Conservation (phyloP, 2,113 vertebrate genomes). For the Myotis davidii region DNA sequence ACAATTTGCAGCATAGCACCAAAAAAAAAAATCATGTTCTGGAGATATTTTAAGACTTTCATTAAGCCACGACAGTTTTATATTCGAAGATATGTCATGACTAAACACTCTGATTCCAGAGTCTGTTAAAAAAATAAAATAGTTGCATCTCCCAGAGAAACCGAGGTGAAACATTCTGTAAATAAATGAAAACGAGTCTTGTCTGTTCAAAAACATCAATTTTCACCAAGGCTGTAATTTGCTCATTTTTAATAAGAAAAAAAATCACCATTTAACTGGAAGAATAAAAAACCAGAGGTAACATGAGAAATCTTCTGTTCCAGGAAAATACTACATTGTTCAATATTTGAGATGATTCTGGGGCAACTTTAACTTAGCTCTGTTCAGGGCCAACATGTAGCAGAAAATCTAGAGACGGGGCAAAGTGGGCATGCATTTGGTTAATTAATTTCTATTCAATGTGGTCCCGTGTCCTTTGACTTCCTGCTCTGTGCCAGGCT, state of each 20-base stretch:
- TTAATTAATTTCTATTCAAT: not conserved
- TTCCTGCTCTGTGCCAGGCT: not conserved
- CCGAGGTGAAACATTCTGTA: constrained; percentile 66
- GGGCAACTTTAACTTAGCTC: not conserved
- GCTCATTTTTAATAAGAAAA: not conserved
- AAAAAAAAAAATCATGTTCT: constrained; percentile 69
- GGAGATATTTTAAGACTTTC: constrained; percentile 81
- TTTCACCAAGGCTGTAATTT: constrained; percentile 19
- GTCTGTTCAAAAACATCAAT: constrained; percentile 28
- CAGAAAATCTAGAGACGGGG: not conserved
- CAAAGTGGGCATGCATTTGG: not conserved
- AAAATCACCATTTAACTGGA: not conserved
- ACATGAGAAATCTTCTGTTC: not conserved
- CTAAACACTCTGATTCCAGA: constrained; percentile 66
- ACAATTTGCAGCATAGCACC: constrained; percentile 72
- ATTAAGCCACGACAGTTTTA: constrained; percentile 83
- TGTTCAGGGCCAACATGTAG: not conserved
- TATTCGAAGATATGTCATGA: constrained; percentile 80
- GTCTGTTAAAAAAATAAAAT: constrained; percentile 71
- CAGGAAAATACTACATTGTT: not conserved
- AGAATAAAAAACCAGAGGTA: constrained; percentile 11
- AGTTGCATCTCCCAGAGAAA: constrained; percentile 65
- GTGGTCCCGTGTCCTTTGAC: not conserved
- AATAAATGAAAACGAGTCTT: constrained; percentile 70
- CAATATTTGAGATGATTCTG: not conserved